Percentiles rank a stretch among this genome's conserved stretches.
phyloP scores from a whole-genome alignment of 2,888 invertebrate genomes.

The Tuta absoluta region DNA sequence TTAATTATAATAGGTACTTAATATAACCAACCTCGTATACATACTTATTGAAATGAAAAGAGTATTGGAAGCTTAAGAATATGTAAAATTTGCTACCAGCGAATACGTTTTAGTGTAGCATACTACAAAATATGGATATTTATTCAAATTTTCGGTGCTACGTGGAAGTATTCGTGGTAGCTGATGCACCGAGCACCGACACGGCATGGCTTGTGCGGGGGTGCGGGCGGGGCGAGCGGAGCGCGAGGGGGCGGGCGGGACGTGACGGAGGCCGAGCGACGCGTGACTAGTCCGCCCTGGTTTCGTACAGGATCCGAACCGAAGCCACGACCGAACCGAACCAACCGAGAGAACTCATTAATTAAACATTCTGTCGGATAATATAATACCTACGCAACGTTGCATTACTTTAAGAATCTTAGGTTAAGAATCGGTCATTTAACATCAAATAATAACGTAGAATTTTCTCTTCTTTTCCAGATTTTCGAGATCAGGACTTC shows the following conservation, averaged over 20 bases:
- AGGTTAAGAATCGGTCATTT: slow-evolving; percentile 3
- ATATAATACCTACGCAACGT: slow-evolving; percentile 31
- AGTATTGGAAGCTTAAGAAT: background rate
- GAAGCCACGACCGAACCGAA: slow-evolving; percentile 51
- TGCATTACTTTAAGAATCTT: background rate
- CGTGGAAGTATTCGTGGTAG: slow-evolving; percentile 2
- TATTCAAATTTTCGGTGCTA: slow-evolving; percentile 1
- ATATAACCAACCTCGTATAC: background rate
- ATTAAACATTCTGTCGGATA: slow-evolving; percentile 57
- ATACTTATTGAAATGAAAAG: background rate
- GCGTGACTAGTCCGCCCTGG: slow-evolving; percentile 77
- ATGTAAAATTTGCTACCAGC: background rate
- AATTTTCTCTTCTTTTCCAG: slow-evolving; percentile 60
- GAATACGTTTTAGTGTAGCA: background rate
- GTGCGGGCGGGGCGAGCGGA: slow-evolving; percentile 14
- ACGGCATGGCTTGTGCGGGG: slow-evolving; percentile 38
- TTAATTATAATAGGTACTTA: no score
- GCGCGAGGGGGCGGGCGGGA: slow-evolving; percentile 35
- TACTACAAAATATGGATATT: background rate
- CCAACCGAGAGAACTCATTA: slow-evolving; percentile 56
- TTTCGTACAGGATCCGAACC: slow-evolving; percentile 68
- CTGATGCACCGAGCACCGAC: slow-evolving; percentile 19
- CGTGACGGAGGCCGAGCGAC: slow-evolving; percentile 45
- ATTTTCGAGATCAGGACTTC: slow-evolving; percentile 37
- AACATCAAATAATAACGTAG: background rate